phyloP scores from a whole-genome alignment of 2,113 vertebrate genomes.

The Gracilinanus agilis region DNA sequence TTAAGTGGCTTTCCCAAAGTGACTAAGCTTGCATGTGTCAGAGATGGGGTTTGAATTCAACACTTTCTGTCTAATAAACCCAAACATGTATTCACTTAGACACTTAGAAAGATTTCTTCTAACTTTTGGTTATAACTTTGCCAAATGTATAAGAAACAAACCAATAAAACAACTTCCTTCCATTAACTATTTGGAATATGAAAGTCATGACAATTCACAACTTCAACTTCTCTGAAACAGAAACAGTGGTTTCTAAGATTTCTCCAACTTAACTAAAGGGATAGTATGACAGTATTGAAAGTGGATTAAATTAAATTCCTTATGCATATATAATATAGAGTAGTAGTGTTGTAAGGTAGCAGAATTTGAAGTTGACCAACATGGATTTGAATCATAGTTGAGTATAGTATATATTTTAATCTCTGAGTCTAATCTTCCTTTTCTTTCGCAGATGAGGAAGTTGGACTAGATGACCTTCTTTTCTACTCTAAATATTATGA shows the following conservation, averaged over 20 bases:
- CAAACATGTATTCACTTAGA: not conserved
- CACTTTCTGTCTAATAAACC: not conserved
- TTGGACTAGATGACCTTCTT: too few relatives aligned
- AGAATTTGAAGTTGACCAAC: too few relatives aligned
- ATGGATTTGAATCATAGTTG: too few relatives aligned
- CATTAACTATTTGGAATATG: not conserved
- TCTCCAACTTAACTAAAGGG: constrained; percentile 4
- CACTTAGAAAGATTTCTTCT: not conserved
- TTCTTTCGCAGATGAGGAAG: too few relatives aligned
- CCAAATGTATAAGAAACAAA: too few relatives aligned
- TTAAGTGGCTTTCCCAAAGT: not conserved
- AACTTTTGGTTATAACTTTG: not conserved
- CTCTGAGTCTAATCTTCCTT: too few relatives aligned
- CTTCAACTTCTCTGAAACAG: not conserved
- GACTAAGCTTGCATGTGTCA: not conserved
- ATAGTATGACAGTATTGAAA: not conserved
- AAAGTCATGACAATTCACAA: not conserved
- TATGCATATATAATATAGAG: not conserved
- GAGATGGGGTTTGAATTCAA: not conserved
- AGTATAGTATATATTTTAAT: too few relatives aligned
- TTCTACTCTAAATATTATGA: too few relatives aligned
- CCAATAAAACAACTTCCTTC: not conserved
- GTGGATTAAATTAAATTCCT: not conserved
- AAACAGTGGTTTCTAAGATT: not conserved
- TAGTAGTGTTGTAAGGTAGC: too few relatives aligned